Conservation (phyloP, 2,888 invertebrate genomes). For the Bombyx huttoni region DNA sequence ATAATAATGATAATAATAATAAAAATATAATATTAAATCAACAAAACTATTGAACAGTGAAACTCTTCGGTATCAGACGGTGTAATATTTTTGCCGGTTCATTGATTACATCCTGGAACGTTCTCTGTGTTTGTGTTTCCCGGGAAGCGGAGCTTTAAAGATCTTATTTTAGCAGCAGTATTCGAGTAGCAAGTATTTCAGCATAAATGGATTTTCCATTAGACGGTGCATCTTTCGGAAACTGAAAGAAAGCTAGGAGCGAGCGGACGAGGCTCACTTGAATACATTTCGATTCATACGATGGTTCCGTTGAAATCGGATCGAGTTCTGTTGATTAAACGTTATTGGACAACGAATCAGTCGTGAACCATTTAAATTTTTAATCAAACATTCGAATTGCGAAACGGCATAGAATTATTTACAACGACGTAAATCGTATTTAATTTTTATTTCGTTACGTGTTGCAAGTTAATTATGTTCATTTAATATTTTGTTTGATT, state of each 20-base stretch:
- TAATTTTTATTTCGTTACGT: background rate
- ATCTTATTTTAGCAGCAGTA: constrained; percentile 18
- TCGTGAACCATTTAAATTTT: background rate
- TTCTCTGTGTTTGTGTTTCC: constrained; percentile 12
- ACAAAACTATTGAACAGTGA: background rate
- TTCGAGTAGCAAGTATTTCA: constrained; percentile 20
- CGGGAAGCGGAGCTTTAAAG: constrained; percentile 5
- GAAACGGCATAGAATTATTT: background rate
- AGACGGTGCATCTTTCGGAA: constrained; percentile 20
- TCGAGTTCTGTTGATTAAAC: constrained; percentile 9
- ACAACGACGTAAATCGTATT: background rate
- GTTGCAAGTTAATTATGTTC: background rate
- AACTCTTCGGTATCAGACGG: background rate
- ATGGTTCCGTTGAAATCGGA: constrained; percentile 9
- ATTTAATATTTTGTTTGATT: background rate
- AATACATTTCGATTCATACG: constrained; percentile 15
- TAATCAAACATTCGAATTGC: background rate
- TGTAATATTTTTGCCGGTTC: constrained; percentile 13
- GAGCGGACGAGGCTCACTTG: constrained; percentile 14
- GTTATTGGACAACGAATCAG: constrained; percentile 6
- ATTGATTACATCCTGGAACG: constrained; percentile 10
- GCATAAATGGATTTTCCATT: constrained; percentile 48
- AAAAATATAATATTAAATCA: too few relatives aligned
- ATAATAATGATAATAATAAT: too few relatives aligned
- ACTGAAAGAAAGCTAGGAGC: constrained; percentile 20